Base-by-base conservation (phyloP, 2,113 vertebrate species). In the Hyla sarda region DNA sequence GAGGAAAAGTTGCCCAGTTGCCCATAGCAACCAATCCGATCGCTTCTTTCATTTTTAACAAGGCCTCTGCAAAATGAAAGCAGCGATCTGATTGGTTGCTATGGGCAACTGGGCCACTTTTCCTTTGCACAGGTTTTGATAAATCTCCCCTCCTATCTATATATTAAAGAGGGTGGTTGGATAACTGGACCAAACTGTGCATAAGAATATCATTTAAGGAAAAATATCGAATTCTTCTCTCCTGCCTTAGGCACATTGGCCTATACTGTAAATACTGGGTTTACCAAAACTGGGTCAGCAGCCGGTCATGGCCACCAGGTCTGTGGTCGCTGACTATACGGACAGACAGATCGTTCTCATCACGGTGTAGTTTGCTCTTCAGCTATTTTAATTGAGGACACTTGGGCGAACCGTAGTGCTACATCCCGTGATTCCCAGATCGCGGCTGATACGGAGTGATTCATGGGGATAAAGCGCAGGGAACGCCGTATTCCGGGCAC, bases 311-410 rank as follows among this genome's bases (percentile, higher is more conserved):
- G 32, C 12, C 58, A 19, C 56, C 9, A 11, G 2, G 54, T 5
- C 19, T 45, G 78, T 47, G 78, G 78, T 45, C 56, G 28, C 13
- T 41, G 54, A 45, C 62, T 16, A n/a, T n/a, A 7, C 0, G 50
- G n/a, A 65, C 19, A 62, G 30, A 62, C 78, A 47, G 78, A 65
- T 47, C 37, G 16, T 65, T 54, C 60, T 65, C 34, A 65, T 45
- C 73, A 75, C 3, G 47, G 9, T 47, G 34, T n/a, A n/a, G 23
- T n/a, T 74, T 47, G 41, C 3, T 9, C 47, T 14, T 41, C 5
- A 77, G 19, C 47, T 77, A 77, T 77, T 77, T 77, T 77, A 77
- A 77, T 77, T 77, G 74, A 77, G 48, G 48, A 50, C 74, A 77
- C 48, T 77, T 54, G 74, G 74, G 48, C 13, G 74, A 21, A 77